Conservation (phyloP, 2,888 invertebrate genomes). For the Nineta flava region DNA sequence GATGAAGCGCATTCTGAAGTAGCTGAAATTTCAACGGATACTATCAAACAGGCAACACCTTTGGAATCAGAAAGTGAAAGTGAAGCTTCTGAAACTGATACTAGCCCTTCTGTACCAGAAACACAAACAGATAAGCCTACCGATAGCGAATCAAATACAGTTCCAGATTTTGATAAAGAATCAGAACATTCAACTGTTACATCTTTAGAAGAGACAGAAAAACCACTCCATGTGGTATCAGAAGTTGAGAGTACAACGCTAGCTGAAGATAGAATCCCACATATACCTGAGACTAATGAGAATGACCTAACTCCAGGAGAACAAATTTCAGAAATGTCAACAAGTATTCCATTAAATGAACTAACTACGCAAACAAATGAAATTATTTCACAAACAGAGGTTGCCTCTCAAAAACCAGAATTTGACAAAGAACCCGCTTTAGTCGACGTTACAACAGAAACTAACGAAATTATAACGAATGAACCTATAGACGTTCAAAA, state of each 20-base stretch:
- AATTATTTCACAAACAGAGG: background rate
- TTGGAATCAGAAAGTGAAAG: background rate
- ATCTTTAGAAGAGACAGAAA: background rate
- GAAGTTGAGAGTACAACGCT: background rate
- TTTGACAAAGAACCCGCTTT: background rate
- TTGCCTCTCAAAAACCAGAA: background rate
- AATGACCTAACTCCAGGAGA: background rate
- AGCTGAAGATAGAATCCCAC: no score
- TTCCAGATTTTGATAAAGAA: background rate
- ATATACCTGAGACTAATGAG: background rate
- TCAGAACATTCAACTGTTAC: background rate
- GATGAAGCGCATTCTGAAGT: conserved; percentile 6
- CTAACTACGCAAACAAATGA: no score
- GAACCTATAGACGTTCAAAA: background rate
- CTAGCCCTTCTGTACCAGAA: conserved; percentile 5
- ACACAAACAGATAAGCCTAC: conserved; percentile 5
- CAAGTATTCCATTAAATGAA: background rate
- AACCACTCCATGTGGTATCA: background rate
- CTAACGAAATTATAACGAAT: background rate
- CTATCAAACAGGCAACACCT: background rate
- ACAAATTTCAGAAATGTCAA: background rate
- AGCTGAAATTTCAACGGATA: conserved; percentile 2
- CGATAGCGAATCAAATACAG: conserved; percentile 8
- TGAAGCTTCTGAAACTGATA: conserved; percentile 5
- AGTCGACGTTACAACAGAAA: background rate